Percentiles rank a stretch among this genome's conserved stretches.
phyloP scores from a whole-genome alignment of 2,113 vertebrate genomes.

The Riparia riparia region DNA sequence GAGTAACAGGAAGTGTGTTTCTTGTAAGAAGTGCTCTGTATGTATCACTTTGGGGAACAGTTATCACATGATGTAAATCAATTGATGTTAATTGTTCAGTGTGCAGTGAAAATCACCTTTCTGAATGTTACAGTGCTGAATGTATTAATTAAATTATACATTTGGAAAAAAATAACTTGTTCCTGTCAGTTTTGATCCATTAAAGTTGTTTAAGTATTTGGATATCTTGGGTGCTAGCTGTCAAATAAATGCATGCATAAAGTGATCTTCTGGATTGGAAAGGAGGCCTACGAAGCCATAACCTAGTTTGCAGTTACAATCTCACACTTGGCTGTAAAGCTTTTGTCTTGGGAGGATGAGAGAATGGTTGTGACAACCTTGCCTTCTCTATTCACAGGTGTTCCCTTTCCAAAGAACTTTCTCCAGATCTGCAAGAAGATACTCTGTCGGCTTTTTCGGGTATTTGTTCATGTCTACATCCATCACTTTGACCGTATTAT shows the following conservation, averaged over 20 bases:
- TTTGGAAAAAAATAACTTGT: neutral
- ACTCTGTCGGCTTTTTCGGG: conserved; percentile 86
- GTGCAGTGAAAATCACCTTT: neutral
- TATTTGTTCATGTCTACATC: conserved; percentile 89
- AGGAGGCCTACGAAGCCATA: neutral
- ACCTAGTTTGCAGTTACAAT: neutral
- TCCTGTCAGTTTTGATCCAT: neutral
- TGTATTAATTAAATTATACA: neutral
- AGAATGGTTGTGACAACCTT: neutral
- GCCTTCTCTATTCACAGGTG: conserved; percentile 71
- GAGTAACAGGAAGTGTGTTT: neutral
- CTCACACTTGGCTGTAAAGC: neutral
- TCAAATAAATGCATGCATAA: neutral
- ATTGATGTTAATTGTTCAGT: neutral
- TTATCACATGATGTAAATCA: neutral
- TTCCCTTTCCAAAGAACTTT: conserved; percentile 90
- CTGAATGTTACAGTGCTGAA: neutral
- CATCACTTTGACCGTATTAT: conserved; percentile 89
- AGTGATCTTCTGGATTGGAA: neutral
- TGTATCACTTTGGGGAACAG: neutral
- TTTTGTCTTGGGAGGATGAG: neutral
- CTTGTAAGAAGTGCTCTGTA: neutral
- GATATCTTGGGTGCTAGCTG: neutral
- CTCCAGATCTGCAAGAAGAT: conserved; percentile 91
- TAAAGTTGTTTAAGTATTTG: neutral